Percentiles rank a stretch among this genome's conserved stretches.
These are phyloP conservation scores for Bugula neritina DNA, from an alignment of 2,888 invertebrate genomes.

Conservation along the genomic window DNA sequence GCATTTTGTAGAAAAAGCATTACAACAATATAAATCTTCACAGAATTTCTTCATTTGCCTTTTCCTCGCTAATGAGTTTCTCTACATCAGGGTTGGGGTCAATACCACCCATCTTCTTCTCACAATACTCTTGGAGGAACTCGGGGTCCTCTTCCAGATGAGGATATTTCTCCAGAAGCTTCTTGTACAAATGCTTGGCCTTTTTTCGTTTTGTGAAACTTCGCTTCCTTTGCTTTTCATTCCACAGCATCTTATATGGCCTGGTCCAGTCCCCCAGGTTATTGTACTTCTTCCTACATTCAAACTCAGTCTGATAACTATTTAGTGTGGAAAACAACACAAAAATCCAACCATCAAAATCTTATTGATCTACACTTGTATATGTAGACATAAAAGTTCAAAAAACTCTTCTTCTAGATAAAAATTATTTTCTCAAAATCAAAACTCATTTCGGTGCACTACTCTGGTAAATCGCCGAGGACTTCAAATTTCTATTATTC, in stretches of 20 bases:
- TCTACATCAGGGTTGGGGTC: slow-evolving; percentile 16
- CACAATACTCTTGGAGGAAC: slow-evolving; percentile 8
- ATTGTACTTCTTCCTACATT: slow-evolving; percentile 20
- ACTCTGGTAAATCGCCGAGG: too few species aligned
- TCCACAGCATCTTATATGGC: not conserved
- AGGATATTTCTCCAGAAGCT: slow-evolving; percentile 17
- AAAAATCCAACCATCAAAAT: too few species aligned
- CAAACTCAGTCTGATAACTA: too few species aligned
- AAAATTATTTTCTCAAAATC: too few species aligned
- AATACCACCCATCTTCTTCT: not conserved
- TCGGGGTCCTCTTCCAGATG: slow-evolving; percentile 3
- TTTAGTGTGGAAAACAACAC: too few species aligned
- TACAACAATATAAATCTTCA: too few species aligned
- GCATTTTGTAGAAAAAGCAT: too few species aligned
- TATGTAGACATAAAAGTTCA: too few species aligned
- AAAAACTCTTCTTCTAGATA: too few species aligned
- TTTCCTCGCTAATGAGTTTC: not conserved
- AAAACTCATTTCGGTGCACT: too few species aligned
- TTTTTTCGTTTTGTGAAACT: not conserved
- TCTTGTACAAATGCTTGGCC: not conserved
- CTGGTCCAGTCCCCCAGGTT: slow-evolving; percentile 21
- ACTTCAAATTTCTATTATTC: too few species aligned
- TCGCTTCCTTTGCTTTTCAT: slow-evolving; percentile 6
- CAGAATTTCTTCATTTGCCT: not conserved
- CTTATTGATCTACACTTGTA: too few species aligned